phyloP scores from a whole-genome alignment of 2,888 invertebrate genomes.

The Xanthorhoe spadicearia region DNA sequence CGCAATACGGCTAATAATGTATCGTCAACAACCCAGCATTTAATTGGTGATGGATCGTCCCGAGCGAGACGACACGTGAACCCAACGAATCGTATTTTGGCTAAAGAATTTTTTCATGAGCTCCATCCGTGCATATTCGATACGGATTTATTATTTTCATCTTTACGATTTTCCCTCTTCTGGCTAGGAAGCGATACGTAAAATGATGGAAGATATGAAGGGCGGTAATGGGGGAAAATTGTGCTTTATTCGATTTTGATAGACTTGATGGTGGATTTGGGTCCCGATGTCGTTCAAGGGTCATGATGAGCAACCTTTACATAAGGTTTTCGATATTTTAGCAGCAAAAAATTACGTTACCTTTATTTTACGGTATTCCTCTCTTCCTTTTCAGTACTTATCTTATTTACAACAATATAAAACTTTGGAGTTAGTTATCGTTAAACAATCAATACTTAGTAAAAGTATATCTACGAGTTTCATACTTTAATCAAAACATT shows the following conservation, averaged over 20 bases:
- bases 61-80: conserved; percentile 59
- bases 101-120: conserved; percentile 65
- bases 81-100: conserved; percentile 63
- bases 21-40: conserved; percentile 77
- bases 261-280: conserved; percentile 80
- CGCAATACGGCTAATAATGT: conserved; percentile 75
- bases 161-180: conserved; percentile 78
- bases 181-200: conserved; percentile 82
- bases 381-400: too few species aligned
- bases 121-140: conserved; percentile 77
- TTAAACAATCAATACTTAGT: not conserved
- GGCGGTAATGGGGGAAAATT: conserved; percentile 83
- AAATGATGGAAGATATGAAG: conserved; percentile 83
- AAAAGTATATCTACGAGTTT: not conserved
- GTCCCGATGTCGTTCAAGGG: conserved; percentile 69
- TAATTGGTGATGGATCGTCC: conserved; percentile 82
- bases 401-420: too few species aligned
- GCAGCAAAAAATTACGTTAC: not conserved
- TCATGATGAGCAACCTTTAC: conserved; percentile 52
- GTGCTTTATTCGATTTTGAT: conserved; percentile 84
- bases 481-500: not conserved
- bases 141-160: conserved; percentile 83
- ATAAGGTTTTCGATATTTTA: conserved; percentile 42
- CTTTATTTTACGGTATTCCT: not conserved
- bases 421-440: not conserved